Evolutionary conservation across 53 echinoderm and acorn worm species (phyloP).

Genomic region (Actinopyga echinites): DNA sequence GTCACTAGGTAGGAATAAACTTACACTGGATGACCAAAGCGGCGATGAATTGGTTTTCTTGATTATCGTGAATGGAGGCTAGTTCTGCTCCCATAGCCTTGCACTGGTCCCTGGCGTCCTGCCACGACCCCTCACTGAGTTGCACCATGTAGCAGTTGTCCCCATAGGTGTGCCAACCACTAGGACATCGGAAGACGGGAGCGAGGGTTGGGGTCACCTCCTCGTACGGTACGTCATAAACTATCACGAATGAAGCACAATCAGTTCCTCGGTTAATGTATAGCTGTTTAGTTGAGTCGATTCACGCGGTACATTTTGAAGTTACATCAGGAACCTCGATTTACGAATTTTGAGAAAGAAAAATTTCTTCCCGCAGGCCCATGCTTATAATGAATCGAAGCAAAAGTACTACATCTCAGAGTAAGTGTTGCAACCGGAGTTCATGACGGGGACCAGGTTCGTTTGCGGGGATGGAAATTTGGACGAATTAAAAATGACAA

Average conservation of each 20-base stretch:
- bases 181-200: slow-evolving; percentile 40
- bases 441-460: too few species aligned
- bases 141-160: slow-evolving; percentile 43
- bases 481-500: too few species aligned
- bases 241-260: background rate
- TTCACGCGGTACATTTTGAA: too few species aligned
- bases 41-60: slow-evolving; percentile 57
- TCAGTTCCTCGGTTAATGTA: too few species aligned
- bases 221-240: background rate
- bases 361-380: too few species aligned
- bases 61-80: slow-evolving; percentile 63
- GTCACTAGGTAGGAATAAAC: background rate
- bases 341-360: too few species aligned
- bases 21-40: background rate
- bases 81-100: slow-evolving; percentile 58
- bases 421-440: too few species aligned
- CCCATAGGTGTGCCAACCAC: slow-evolving; percentile 36
- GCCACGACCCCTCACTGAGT: slow-evolving; percentile 26
- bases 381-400: too few species aligned
- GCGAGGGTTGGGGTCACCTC: slow-evolving; percentile 10
- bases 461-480: too few species aligned
- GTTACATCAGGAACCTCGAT: too few species aligned
- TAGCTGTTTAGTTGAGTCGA: too few species aligned
- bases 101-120: slow-evolving; percentile 60
- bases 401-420: too few species aligned